These are phyloP conservation scores for Netelia inedita DNA, from an alignment of 2,888 invertebrate species.

Conservation along the genomic window DNA sequence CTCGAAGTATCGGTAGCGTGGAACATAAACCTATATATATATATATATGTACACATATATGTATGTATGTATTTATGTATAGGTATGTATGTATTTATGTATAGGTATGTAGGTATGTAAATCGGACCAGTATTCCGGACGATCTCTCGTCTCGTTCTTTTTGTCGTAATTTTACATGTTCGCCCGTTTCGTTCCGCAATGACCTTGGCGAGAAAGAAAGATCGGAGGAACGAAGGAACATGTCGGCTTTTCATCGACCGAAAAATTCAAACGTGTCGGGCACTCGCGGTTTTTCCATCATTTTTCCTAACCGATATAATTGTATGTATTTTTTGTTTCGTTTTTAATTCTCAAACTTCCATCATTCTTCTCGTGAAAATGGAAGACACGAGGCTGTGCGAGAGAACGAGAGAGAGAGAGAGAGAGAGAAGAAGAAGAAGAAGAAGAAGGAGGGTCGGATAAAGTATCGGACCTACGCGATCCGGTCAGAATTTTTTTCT, in stretches of 20 bases:
- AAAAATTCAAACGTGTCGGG: too few species aligned
- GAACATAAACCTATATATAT: neutral
- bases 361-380: neutral
- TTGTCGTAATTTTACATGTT: too few species aligned
- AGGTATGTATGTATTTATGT: neutral
- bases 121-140: neutral
- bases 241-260: too few species aligned
- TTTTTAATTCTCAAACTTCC: neutral
- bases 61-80: neutral
- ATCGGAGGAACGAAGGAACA: too few species aligned
- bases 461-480: slow-evolving; percentile 2
- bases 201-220: too few species aligned
- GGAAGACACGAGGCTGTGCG: neutral
- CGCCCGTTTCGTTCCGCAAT: too few species aligned
- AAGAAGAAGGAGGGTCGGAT: neutral
- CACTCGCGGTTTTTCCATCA: too few species aligned
- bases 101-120: neutral
- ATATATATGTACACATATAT: neutral
- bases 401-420: neutral
- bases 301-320: too few species aligned
- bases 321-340: neutral
- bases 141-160: too few species aligned
- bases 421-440: neutral
- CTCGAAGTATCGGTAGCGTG: neutral
- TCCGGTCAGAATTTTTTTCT: slow-evolving; percentile 17